phyloP scores from a whole-genome alignment of 1,140 invertebrate genomes.

The Sycophila sp. region DNA sequence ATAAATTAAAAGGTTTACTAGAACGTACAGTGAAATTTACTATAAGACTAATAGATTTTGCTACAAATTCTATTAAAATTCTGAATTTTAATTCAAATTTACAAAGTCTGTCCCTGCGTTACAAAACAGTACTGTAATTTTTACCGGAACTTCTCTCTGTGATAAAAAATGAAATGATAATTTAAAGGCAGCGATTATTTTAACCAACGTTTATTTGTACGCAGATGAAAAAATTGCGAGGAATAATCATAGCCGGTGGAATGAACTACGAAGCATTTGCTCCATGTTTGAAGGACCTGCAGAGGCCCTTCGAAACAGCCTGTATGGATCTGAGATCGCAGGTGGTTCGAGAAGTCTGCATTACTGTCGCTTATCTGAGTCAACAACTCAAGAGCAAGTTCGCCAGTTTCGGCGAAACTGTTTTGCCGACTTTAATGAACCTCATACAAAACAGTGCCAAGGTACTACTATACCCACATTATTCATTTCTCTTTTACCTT shows the following conservation, averaged over 20 bases:
- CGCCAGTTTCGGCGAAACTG: conserved; percentile 84
- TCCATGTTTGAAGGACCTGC: conserved; percentile 80
- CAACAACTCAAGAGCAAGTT: conserved; percentile 84
- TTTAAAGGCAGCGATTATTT: no score
- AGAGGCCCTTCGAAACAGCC: conserved; percentile 82
- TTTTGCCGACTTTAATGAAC: conserved; percentile 86
- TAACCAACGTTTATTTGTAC: conserved; percentile 37
- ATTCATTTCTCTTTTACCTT: no score
- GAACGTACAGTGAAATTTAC: no score
- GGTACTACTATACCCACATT: conserved; percentile 61
- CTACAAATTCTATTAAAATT: no score
- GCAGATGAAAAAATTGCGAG: conserved; percentile 86
- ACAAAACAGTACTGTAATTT: no score
- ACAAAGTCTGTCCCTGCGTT: no score
- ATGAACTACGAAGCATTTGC: conserved; percentile 85
- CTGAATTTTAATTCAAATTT: no score
- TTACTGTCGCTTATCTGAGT: conserved; percentile 91
- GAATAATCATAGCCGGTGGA: conserved; percentile 82
- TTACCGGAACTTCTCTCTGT: no score
- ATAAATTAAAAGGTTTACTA: no score
- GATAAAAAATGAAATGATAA: no score
- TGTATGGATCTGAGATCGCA: conserved; percentile 92
- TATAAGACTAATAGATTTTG: no score
- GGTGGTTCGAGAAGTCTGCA: conserved; percentile 93
- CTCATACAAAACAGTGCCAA: conserved; percentile 97